Conservation (phyloP, 2,888 invertebrate species). For the Hyposoter didymator region DNA sequence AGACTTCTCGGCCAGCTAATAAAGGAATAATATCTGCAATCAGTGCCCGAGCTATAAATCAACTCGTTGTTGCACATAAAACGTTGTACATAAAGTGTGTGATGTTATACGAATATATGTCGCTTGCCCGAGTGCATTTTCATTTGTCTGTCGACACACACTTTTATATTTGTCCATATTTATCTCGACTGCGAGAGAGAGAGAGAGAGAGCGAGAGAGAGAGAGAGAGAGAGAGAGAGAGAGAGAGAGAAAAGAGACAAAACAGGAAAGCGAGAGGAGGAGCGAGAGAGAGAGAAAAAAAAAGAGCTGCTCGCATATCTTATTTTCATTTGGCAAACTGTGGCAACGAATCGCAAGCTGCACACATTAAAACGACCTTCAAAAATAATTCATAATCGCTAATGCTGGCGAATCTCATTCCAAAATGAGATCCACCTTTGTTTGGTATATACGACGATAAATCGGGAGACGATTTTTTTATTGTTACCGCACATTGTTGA, state of each 20-base stretch:
- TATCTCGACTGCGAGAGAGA: slow-evolving; percentile 4
- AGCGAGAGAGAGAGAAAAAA: neutral
- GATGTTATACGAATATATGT: slow-evolving; percentile 11
- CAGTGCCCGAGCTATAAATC: slow-evolving; percentile 58
- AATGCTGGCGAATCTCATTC: slow-evolving; percentile 23
- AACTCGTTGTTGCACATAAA: slow-evolving; percentile 23
- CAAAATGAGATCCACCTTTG: slow-evolving; percentile 4
- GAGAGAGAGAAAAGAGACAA: neutral
- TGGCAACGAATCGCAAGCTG: slow-evolving; percentile 19
- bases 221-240: neutral
- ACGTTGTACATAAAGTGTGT: neutral
- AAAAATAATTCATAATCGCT: slow-evolving; percentile 25
- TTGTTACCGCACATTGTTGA: neutral
- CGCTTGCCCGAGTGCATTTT: slow-evolving; percentile 49
- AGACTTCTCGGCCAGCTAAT: slow-evolving; percentile 45
- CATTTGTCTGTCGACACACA: slow-evolving; percentile 40
- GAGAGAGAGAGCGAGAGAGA: neutral
- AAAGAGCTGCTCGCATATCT: slow-evolving; percentile 1
- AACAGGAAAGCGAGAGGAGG: neutral
- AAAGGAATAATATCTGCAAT: slow-evolving; percentile 61
- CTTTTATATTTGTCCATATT: slow-evolving; percentile 21
- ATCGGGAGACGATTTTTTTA: slow-evolving; percentile 3
- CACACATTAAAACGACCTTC: slow-evolving; percentile 13
- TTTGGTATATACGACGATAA: neutral
- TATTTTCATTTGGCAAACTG: slow-evolving; percentile 46